Percentiles rank a stretch among this genome's conserved stretches.
Evolutionary conservation across 2,888 invertebrate genomes (phyloP).

Genomic region (Hypomecis atomaria): DNA sequence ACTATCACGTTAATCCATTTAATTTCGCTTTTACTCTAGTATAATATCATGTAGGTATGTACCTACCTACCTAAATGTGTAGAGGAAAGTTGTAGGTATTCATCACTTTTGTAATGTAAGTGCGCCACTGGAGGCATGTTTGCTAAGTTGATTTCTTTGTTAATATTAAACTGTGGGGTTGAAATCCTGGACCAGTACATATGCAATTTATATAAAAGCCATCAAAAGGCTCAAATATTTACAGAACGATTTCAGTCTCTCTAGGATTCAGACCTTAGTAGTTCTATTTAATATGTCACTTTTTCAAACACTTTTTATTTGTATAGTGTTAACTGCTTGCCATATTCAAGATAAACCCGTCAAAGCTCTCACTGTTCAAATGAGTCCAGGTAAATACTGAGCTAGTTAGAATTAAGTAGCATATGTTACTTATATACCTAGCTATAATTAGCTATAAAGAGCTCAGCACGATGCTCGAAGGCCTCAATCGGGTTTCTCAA

Average conservation of each 20-base stretch:
- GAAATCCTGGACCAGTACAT: background rate
- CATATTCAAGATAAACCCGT: conserved; percentile 58
- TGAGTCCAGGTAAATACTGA: conserved; percentile 63
- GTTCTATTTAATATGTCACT: conserved; percentile 48
- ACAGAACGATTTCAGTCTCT: conserved; percentile 23
- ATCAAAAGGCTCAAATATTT: background rate
- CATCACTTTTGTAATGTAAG: background rate
- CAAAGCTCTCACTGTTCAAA: conserved; percentile 65
- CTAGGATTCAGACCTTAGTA: background rate
- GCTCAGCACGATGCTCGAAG: too few relatives aligned
- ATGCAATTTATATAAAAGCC: conserved; percentile 34
- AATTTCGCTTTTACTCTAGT: conserved; percentile 1
- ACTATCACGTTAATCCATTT: conserved; percentile 10
- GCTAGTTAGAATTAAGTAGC: too few relatives aligned
- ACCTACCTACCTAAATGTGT: too few relatives aligned
- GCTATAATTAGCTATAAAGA: too few relatives aligned
- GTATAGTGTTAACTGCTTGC: conserved; percentile 53
- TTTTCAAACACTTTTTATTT: conserved; percentile 45
- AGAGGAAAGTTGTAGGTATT: too few relatives aligned
- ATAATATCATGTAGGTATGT: too few relatives aligned
- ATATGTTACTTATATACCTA: too few relatives aligned
- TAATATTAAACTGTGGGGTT: conserved; percentile 2
- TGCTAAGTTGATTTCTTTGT: conserved; percentile 57
- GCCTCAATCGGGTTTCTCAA: too few relatives aligned
- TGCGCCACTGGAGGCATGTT: conserved; percentile 45